These are phyloP conservation scores for Drosophila asahinai DNA, from an alignment of 1,140 invertebrate species.

Conservation along the genomic window DNA sequence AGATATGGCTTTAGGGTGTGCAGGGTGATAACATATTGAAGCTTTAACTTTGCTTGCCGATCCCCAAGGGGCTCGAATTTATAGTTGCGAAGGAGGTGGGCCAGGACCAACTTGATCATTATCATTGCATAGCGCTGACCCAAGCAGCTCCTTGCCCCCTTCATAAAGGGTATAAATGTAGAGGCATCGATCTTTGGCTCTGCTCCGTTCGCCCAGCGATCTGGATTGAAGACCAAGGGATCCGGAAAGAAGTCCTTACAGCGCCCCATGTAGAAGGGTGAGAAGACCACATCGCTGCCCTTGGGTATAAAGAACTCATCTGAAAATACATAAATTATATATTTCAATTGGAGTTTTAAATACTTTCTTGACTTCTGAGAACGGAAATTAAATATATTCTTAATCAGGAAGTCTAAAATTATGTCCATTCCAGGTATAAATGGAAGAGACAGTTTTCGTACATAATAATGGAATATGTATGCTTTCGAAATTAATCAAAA, in stretches of 20 bases:
- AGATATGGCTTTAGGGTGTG: slow-evolving; percentile 58
- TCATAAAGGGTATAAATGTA: slow-evolving; percentile 89
- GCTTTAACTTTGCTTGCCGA: slow-evolving; percentile 48
- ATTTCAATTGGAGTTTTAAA: background rate
- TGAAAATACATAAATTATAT: background rate
- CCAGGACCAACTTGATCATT: slow-evolving; percentile 67
- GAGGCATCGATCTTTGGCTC: slow-evolving; percentile 85
- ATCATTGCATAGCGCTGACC: slow-evolving; percentile 85
- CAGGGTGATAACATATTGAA: slow-evolving; percentile 54
- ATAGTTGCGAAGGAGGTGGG: slow-evolving; percentile 65
- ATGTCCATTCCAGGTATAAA: too few relatives aligned
- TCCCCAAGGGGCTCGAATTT: slow-evolving; percentile 71
- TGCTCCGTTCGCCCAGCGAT: slow-evolving; percentile 88
- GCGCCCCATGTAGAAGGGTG: slow-evolving; percentile 69
- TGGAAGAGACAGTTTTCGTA: too few relatives aligned
- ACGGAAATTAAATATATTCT: too few relatives aligned
- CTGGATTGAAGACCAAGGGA: slow-evolving; percentile 90
- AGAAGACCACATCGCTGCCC: slow-evolving; percentile 60
- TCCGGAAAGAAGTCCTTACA: slow-evolving; percentile 87
- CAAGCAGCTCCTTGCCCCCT: slow-evolving; percentile 89
- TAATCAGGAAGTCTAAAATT: too few relatives aligned
- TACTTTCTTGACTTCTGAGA: too few relatives aligned
- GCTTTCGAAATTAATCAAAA: too few relatives aligned
- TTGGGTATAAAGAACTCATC: slow-evolving; percentile 72
- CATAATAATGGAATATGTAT: too few relatives aligned